phyloP scores from a whole-genome alignment of 2,888 invertebrate species.

The Unio delphinus region DNA sequence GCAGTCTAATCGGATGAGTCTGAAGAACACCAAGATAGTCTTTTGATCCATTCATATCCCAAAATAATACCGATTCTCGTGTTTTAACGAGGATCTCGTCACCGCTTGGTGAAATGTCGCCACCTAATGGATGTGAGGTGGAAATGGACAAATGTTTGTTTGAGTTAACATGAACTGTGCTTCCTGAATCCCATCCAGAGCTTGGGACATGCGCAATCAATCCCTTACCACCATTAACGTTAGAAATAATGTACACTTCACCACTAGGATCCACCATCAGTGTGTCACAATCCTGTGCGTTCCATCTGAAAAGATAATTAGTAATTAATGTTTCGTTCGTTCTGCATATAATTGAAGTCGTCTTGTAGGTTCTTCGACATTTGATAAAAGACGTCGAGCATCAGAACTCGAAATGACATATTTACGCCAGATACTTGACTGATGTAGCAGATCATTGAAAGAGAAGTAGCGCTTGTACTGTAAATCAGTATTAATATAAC shows the following conservation, averaged over 20 bases:
- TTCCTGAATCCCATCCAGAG: conserved; percentile 24
- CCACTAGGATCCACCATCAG: conserved; percentile 18
- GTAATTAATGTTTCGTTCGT: not conserved
- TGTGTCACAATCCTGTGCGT: conserved; percentile 22
- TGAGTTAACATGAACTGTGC: conserved; percentile 14
- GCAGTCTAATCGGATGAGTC: conserved; percentile 20
- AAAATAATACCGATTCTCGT: conserved; percentile 14
- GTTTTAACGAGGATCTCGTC: conserved; percentile 17
- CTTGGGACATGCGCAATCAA: conserved; percentile 33
- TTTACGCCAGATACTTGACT: not conserved
- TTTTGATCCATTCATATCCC: conserved; percentile 25
- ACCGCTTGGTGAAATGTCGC: conserved; percentile 40
- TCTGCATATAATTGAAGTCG: not conserved
- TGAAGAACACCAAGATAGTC: conserved; percentile 17
- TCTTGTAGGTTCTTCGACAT: too few species aligned
- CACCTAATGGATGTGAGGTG: conserved; percentile 25
- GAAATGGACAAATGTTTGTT: conserved; percentile 20
- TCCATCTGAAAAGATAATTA: conserved; percentile 13
- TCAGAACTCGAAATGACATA: not conserved
- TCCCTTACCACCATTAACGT: conserved; percentile 9
- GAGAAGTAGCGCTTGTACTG: not conserved
- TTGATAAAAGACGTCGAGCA: not conserved
- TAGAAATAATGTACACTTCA: conserved; percentile 20
- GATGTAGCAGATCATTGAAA: not conserved
- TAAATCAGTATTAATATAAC: too few species aligned